Percentiles rank a stretch among this genome's conserved stretches.
phyloP scores from a whole-genome alignment of 2,888 invertebrate genomes.

The Dexiosoma caninum region DNA sequence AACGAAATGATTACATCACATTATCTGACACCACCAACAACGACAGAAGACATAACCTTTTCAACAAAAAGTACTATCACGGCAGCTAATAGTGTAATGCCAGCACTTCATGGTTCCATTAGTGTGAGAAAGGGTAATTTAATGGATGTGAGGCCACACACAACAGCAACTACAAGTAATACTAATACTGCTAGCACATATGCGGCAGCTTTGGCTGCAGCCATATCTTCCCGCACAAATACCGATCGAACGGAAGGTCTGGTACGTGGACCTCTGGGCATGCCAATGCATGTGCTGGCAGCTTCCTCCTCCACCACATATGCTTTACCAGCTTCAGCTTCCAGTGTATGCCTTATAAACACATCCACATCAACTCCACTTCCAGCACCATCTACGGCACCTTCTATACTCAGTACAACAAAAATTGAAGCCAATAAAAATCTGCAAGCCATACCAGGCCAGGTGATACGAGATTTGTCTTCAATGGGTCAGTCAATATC shows the following conservation, averaged over 20 bases:
- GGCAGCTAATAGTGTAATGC: constrained; percentile 60
- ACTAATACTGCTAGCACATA: constrained; percentile 72
- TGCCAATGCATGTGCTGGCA: constrained; percentile 68
- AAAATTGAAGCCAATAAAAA: background rate
- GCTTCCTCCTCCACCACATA: constrained; percentile 69
- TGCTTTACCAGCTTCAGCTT: constrained; percentile 65
- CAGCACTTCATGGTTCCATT: constrained; percentile 53
- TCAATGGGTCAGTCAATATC: constrained; percentile 30
- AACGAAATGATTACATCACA: constrained; percentile 62
- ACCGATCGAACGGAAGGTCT: constrained; percentile 58
- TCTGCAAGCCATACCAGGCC: constrained; percentile 69
- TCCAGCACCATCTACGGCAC: constrained; percentile 56
- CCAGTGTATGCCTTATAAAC: constrained; percentile 68
- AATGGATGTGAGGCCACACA: constrained; percentile 66
- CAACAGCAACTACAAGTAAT: constrained; percentile 66
- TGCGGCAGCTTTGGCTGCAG: constrained; percentile 64
- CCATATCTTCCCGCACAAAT: constrained; percentile 54
- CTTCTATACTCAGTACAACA: constrained; percentile 42
- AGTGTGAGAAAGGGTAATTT: constrained; percentile 21
- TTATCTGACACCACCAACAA: constrained; percentile 52
- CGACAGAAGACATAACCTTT: constrained; percentile 62
- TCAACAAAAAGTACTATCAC: constrained; percentile 42
- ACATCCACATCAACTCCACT: constrained; percentile 69
- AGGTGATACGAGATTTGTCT: constrained; percentile 64
- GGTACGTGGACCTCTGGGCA: constrained; percentile 72